Conservation (phyloP, 2,888 invertebrate genomes). For the Stenolophus ochropezus region DNA sequence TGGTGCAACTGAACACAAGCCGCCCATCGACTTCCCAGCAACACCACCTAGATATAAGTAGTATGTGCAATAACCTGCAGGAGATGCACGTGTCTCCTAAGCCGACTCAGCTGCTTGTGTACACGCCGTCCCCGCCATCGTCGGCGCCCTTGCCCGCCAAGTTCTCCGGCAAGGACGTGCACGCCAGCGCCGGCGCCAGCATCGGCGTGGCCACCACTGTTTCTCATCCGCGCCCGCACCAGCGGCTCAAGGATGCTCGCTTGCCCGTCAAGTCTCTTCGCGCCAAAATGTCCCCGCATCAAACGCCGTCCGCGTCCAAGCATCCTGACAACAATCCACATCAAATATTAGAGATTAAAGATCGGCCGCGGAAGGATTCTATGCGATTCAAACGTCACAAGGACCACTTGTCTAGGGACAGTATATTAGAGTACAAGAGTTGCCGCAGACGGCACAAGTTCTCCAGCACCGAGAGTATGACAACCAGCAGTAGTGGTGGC, state of each 20-base stretch:
- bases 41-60: constrained; percentile 13
- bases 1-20: constrained; percentile 69
- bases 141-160: constrained; percentile 89
- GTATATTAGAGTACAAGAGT: constrained; percentile 77
- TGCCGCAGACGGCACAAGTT: constrained; percentile 79
- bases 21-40: not conserved
- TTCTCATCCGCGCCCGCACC: not conserved
- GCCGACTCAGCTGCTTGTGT: constrained; percentile 78
- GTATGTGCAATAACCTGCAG: constrained; percentile 69
- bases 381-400: constrained; percentile 68
- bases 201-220: not conserved
- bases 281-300: constrained; percentile 74
- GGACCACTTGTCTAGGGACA: constrained; percentile 67
- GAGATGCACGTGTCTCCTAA: constrained; percentile 80
- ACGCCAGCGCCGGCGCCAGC: constrained; percentile 14
- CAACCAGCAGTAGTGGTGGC: constrained; percentile 89
- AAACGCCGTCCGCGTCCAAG: not conserved
- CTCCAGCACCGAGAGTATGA: constrained; percentile 91
- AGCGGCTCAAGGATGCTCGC: constrained; percentile 81
- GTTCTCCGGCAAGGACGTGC: constrained; percentile 78
- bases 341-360: constrained; percentile 79
- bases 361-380: constrained; percentile 77
- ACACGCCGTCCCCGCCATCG: constrained; percentile 88
- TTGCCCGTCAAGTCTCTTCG: constrained; percentile 83
- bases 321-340: constrained; percentile 76